These are phyloP conservation scores for Drosophila elegans DNA, from an alignment of 1,140 invertebrate genomes.

Conservation along the genomic window DNA sequence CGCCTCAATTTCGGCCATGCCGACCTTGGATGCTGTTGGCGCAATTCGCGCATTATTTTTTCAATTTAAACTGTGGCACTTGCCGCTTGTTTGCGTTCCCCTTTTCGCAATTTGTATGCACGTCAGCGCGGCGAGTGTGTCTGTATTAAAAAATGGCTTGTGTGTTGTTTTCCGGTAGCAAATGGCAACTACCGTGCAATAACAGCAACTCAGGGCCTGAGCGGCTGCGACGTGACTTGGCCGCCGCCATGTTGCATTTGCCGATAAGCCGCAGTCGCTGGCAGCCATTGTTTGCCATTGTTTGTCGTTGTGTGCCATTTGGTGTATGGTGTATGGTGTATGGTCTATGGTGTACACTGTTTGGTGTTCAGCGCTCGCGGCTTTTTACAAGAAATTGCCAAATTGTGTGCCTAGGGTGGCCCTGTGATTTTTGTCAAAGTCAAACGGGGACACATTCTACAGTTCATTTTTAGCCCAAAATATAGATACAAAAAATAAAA, in stretches of 20 bases:
- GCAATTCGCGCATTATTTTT: conserved; percentile 50
- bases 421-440: not conserved
- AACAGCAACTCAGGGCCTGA: conserved; percentile 19
- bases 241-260: conserved; percentile 54
- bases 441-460: not conserved
- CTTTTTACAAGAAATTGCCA: conserved; percentile 24
- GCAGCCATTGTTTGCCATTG: conserved; percentile 32
- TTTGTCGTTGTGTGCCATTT: conserved; percentile 7
- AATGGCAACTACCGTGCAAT: conserved; percentile 33
- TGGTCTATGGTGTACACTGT: not conserved
- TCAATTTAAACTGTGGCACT: conserved; percentile 52
- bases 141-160: conserved; percentile 42
- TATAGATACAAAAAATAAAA: too few relatives aligned
- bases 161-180: conserved; percentile 41
- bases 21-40: conserved; percentile 10
- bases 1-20: not conserved
- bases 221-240: conserved; percentile 46
- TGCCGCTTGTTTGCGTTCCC: conserved; percentile 22
- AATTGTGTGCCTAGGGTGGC: conserved; percentile 13
- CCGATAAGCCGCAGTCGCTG: conserved; percentile 49
- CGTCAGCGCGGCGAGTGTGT: conserved; percentile 17
- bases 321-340: conserved; percentile 9
- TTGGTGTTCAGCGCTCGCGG: conserved; percentile 17
- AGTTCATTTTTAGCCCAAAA: too few relatives aligned
- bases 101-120: conserved; percentile 32